Evolutionary conservation across 2,113 vertebrate species (phyloP), one percentile per base, ranked within the genome.

Genomic region (Cygnus buccinator): DNA sequence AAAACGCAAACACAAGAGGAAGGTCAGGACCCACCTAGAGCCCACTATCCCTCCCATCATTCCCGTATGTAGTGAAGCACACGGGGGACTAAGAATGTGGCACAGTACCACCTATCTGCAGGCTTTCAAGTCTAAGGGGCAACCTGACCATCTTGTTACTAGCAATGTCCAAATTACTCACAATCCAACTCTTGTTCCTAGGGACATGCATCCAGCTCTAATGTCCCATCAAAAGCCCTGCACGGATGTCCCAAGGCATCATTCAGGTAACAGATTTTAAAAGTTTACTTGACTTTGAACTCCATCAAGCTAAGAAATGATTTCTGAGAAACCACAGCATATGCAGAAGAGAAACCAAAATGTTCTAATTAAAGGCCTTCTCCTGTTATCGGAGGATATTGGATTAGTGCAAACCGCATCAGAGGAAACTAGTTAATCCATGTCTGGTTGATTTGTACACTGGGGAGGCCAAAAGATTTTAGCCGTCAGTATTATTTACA

Each of bases 401-500:
- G 87, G 82, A 89, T 95, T 95, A 96, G 54, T 43, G 50, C 73
- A 92, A 93, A 84, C 82, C 87, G 94, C 96, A 95, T 93, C 93
- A 93, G 90, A 95, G 76, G 58, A 85, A 95, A 84, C 67, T 35
- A 70, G 79, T 80, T 95, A 96, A 95, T 96, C 94, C 80, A 26
- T 74, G 67, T 91, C 88, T 90, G 31, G 62, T 84, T 95, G 75
- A 90, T 96, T 79, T 61, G 62, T 70, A 90, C 87, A 71, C 88
- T 61, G 26, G 91, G 78, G 79, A 95, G 84, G 16, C 50, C 41
- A 71, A 88, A 81, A 94, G 57, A 94, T 94, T 94, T 94, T 90
- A 95, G 84, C 87, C 96, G 73, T 87, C 79, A 79, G 18, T 93
- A 78, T 87, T 95, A 94, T 90, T 97, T 96, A 90, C 57, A 91